Evolutionary conservation across 1,140 invertebrate species (phyloP).

Genomic region (Mercenaria mercenaria): DNA sequence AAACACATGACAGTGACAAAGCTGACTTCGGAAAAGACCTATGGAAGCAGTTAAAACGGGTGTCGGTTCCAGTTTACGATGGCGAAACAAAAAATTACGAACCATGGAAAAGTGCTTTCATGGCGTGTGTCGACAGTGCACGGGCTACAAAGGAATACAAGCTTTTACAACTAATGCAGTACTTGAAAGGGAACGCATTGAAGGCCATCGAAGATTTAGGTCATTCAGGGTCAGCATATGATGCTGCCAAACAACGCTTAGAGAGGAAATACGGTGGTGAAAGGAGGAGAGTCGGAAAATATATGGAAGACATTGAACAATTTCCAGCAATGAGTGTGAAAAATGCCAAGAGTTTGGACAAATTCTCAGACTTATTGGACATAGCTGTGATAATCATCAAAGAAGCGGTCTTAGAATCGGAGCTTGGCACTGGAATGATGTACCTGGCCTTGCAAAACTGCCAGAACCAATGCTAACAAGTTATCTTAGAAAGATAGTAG

Average conservation of each 20-base stretch:
- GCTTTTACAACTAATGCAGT: constrained; percentile 15
- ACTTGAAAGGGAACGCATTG: not conserved
- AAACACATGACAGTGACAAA: too few relatives aligned
- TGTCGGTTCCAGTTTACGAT: not conserved
- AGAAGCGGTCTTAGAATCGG: not conserved
- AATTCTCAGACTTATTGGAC: constrained; percentile 3
- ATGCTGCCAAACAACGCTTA: not conserved
- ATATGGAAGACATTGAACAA: not conserved
- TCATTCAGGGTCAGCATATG: not conserved
- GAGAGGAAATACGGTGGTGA: constrained; percentile 25
- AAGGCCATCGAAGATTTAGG: constrained; percentile 12
- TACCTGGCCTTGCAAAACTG: not conserved
- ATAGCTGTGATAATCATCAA: constrained; percentile 2
- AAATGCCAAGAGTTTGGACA: not conserved
- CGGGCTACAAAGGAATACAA: constrained; percentile 8
- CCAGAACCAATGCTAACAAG: constrained; percentile 2
- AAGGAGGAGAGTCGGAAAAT: not conserved
- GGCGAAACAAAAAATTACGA: constrained; percentile 16
- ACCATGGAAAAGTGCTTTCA: not conserved
- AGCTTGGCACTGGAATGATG: not conserved
- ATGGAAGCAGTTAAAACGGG: not conserved
- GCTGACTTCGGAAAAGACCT: not conserved
- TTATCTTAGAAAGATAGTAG: not conserved
- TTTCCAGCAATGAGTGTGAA: not conserved
- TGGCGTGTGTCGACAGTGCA: constrained; percentile 9